These are phyloP conservation scores for Willowsia nigromaculata DNA, from an alignment of 2,888 invertebrate genomes.

Conservation along the genomic window DNA sequence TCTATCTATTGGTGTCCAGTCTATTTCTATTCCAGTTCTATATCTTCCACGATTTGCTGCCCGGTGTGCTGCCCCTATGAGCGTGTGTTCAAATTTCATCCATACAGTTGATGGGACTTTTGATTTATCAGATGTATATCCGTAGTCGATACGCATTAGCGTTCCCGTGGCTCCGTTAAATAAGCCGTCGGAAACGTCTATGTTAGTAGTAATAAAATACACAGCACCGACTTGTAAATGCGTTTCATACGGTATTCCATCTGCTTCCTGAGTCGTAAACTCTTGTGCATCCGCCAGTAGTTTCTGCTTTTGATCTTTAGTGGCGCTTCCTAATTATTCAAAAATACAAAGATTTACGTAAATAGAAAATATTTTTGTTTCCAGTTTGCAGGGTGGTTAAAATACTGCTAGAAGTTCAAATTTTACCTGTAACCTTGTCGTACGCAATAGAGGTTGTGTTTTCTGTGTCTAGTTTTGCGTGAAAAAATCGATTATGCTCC, in stretches of 20 bases:
- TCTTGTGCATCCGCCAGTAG: not conserved
- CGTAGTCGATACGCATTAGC: slow-evolving; percentile 57
- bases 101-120: slow-evolving; percentile 19
- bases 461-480: slow-evolving; percentile 24
- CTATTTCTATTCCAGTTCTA: not conserved
- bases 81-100: slow-evolving; percentile 58
- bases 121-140: not conserved
- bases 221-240: slow-evolving; percentile 34
- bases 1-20: slow-evolving; percentile 7
- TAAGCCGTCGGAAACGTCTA: slow-evolving; percentile 71
- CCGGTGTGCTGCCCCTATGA: slow-evolving; percentile 46
- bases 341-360: not conserved
- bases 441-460: not conserved
- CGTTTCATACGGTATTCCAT: slow-evolving; percentile 22
- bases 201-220: slow-evolving; percentile 67
- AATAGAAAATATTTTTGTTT: too few relatives aligned
- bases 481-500: slow-evolving; percentile 13
- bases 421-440: not conserved
- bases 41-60: not conserved
- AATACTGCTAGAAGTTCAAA: too few relatives aligned
- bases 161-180: slow-evolving; percentile 74
- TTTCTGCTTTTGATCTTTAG: not conserved
- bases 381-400: too few relatives aligned
- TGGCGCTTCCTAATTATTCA: not conserved
- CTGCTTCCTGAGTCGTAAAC: not conserved